Evolutionary conservation across 2,797 vertebrate species (phyloP).

Genomic region (Craterocephalus amniculus): DNA sequence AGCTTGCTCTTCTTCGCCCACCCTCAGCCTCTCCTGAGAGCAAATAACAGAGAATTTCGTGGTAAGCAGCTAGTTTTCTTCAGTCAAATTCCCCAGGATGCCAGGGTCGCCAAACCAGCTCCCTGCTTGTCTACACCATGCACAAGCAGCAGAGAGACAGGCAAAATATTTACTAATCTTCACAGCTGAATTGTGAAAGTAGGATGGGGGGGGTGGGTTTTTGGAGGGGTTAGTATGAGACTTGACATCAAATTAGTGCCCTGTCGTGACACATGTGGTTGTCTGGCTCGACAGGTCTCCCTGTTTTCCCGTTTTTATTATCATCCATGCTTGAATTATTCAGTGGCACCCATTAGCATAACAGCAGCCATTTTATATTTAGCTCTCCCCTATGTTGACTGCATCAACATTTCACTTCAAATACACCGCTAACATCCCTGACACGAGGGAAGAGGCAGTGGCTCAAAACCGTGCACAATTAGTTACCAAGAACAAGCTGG

Average conservation of each 20-base stretch:
- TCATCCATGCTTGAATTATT: conserved; percentile 90
- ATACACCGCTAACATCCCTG: conserved; percentile 74
- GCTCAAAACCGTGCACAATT: conserved; percentile 83
- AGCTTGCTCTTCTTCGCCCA: conserved; percentile 21
- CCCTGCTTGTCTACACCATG: conserved; percentile 43
- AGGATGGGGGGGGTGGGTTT: background rate
- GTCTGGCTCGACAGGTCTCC: conserved; percentile 79
- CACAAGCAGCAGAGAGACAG: conserved; percentile 57
- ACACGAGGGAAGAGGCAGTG: conserved; percentile 69
- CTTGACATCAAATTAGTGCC: conserved; percentile 85
- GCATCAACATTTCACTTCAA: conserved; percentile 81
- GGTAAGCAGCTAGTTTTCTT: conserved; percentile 59
- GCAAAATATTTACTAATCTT: conserved; percentile 81
- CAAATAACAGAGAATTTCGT: conserved; percentile 67
- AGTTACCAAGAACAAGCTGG: conserved; percentile 67
- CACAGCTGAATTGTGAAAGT: conserved; percentile 60
- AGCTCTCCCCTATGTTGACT: conserved; percentile 80
- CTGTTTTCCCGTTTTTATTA: conserved; percentile 79
- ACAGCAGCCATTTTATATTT: conserved; percentile 87
- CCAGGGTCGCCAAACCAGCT: conserved; percentile 45
- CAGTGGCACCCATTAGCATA: conserved; percentile 85
- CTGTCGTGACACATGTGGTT: conserved; percentile 78
- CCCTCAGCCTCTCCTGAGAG: conserved; percentile 60
- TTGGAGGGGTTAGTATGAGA: conserved; percentile 51
- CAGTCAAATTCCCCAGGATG: conserved; percentile 62